Evolutionary conservation across 2,797 vertebrate genomes (phyloP).

Genomic region (Enteromius afrohamiltoni): DNA sequence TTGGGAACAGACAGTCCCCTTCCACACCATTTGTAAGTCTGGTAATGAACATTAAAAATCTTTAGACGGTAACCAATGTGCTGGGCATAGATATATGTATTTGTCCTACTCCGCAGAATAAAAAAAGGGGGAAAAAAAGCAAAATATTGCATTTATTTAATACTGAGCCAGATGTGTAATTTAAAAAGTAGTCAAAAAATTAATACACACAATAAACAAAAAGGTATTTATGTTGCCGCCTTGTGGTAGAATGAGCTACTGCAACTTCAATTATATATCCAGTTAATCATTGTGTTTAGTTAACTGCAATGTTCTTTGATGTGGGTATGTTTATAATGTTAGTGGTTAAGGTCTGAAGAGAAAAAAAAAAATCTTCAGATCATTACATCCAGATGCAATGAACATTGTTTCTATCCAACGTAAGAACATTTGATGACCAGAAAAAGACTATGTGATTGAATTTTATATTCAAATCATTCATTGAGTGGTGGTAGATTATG

Average conservation of each 20-base stretch:
- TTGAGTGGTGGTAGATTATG: neutral
- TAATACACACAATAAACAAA: neutral
- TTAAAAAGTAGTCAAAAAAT: neutral
- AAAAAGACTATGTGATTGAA: neutral
- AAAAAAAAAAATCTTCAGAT: neutral
- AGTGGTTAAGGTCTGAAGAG: neutral
- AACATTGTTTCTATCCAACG: constrained; percentile 4
- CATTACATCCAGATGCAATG: neutral
- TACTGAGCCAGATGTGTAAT: neutral
- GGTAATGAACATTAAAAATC: neutral
- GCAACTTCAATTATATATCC: neutral
- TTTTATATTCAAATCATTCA: neutral
- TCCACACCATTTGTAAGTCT: constrained; percentile 72
- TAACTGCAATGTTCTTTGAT: neutral
- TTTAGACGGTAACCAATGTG: neutral
- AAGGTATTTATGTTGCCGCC: constrained; percentile 30
- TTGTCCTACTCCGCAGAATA: neutral
- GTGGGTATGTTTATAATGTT: neutral
- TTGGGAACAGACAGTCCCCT: constrained; percentile 57
- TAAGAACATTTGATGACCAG: neutral
- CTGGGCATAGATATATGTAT: neutral
- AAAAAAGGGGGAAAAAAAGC: neutral
- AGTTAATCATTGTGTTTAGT: neutral
- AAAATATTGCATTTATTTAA: too few relatives aligned
- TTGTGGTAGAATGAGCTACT: constrained; percentile 28